These are phyloP conservation scores for Trileptium ribeirensis DNA, from an alignment of 2,888 invertebrate species.

Conservation along the genomic window DNA sequence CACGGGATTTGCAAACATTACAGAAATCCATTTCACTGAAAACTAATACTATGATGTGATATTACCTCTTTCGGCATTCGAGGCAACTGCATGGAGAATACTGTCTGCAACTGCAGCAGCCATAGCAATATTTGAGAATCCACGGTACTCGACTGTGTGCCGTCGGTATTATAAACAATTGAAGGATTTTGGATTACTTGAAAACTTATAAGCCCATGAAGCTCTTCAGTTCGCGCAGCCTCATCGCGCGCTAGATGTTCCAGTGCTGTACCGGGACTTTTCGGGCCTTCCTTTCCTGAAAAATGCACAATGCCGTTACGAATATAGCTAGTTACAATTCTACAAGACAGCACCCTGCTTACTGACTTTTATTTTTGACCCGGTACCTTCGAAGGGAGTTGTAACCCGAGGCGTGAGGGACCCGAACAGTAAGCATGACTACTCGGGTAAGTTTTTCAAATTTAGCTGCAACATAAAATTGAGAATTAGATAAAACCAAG, in stretches of 20 bases:
- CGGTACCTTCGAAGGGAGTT: too few species aligned
- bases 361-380: too few species aligned
- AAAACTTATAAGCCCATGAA: conserved; percentile 78
- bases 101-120: conserved; percentile 44
- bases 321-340: too few species aligned
- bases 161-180: conserved; percentile 62
- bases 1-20: too few species aligned
- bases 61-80: conserved; percentile 86
- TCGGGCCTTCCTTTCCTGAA: conserved; percentile 12
- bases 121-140: conserved; percentile 39
- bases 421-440: too few species aligned
- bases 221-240: conserved; percentile 66
- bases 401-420: too few species aligned
- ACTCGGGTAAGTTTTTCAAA: too few species aligned
- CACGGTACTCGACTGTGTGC: conserved; percentile 54
- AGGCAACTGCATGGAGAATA: conserved; percentile 80
- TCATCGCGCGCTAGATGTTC: conserved; percentile 28
- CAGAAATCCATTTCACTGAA: too few species aligned
- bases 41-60: too few species aligned
- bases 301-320: background rate
- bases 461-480: too few species aligned
- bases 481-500: too few species aligned
- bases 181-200: conserved; percentile 78
- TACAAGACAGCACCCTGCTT: too few species aligned
- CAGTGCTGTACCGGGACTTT: conserved; percentile 11